phyloP scores from a whole-genome alignment of 2,113 vertebrate species.

The Amphilophus citrinellus region DNA sequence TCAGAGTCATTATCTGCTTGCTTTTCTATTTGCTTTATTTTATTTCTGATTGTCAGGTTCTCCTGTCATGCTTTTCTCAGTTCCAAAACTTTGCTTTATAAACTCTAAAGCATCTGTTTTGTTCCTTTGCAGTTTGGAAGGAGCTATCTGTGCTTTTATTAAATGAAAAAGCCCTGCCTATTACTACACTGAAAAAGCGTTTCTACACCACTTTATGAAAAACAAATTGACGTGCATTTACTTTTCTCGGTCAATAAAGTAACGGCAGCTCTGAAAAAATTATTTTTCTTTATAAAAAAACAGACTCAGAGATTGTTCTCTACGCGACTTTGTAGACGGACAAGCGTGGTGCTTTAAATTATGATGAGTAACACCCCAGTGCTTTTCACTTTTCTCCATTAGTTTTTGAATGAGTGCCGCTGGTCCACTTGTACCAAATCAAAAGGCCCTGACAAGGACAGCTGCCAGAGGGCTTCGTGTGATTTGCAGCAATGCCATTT shows the following conservation, averaged over 20 bases:
- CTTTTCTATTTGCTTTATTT: not conserved
- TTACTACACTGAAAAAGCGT: not conserved
- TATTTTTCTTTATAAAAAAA: not conserved
- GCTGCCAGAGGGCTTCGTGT: constrained; percentile 49
- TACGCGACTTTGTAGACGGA: not conserved
- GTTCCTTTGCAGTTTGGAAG: not conserved
- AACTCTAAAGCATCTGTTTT: not conserved
- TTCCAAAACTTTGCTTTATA: not conserved
- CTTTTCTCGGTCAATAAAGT: not conserved
- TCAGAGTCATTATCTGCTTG: not conserved
- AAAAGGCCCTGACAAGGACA: constrained; percentile 61
- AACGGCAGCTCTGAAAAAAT: not conserved
- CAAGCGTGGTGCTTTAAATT: constrained; percentile 32
- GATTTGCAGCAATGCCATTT: constrained; percentile 65
- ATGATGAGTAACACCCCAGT: constrained; percentile 25
- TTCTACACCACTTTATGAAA: not conserved
- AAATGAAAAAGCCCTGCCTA: not conserved
- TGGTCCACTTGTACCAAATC: constrained; percentile 62
- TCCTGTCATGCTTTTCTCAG: not conserved
- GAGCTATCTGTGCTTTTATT: not conserved
- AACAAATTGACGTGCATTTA: not conserved
- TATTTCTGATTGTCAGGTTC: not conserved
- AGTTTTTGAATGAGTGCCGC: constrained; percentile 64
- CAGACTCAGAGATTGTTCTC: constrained; percentile 1
- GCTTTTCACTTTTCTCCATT: constrained; percentile 60